Percentiles rank a stretch among this genome's conserved stretches.
phyloP scores from a whole-genome alignment of 2,888 invertebrate species.

The Eustalomyia histrio region DNA sequence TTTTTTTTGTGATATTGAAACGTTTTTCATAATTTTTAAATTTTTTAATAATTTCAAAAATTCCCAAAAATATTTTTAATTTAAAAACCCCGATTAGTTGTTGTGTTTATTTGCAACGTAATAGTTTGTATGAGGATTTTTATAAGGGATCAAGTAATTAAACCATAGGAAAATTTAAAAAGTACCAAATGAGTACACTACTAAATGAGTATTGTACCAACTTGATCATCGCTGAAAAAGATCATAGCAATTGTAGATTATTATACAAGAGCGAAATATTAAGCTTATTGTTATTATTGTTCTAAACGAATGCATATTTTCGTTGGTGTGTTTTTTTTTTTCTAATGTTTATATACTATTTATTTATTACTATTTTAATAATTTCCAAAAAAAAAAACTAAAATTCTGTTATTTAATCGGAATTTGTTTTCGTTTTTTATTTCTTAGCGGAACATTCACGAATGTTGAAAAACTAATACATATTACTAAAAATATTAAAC shows the following conservation, averaged over 20 bases:
- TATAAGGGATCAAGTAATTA: too few species aligned
- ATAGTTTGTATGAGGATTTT: too few species aligned
- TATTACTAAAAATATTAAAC: not conserved
- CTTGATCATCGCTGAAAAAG: too few species aligned
- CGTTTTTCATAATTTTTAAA: too few species aligned
- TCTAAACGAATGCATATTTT: slow-evolving; percentile 3
- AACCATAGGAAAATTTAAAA: too few species aligned
- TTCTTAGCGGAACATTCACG: not conserved
- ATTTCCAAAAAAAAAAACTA: slow-evolving; percentile 7
- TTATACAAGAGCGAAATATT: slow-evolving; percentile 4
- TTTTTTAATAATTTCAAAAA: too few species aligned
- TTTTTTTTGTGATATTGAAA: too few species aligned
- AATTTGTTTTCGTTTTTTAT: slow-evolving; percentile 13
- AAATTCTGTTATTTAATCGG: not conserved
- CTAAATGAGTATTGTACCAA: too few species aligned
- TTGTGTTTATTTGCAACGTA: too few species aligned
- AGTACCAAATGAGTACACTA: too few species aligned
- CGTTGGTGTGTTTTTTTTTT: not conserved
- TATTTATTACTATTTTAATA: slow-evolving; percentile 1
- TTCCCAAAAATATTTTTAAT: too few species aligned
- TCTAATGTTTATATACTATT: slow-evolving; percentile 6
- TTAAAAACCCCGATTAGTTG: too few species aligned
- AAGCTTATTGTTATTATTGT: slow-evolving; percentile 18
- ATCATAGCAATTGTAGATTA: not conserved
- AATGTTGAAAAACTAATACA: not conserved